Evolutionary conservation across 2,113 vertebrate genomes (phyloP), one percentile per base, ranked within the genome.

Genomic region (Gymnobelideus leadbeateri): DNA sequence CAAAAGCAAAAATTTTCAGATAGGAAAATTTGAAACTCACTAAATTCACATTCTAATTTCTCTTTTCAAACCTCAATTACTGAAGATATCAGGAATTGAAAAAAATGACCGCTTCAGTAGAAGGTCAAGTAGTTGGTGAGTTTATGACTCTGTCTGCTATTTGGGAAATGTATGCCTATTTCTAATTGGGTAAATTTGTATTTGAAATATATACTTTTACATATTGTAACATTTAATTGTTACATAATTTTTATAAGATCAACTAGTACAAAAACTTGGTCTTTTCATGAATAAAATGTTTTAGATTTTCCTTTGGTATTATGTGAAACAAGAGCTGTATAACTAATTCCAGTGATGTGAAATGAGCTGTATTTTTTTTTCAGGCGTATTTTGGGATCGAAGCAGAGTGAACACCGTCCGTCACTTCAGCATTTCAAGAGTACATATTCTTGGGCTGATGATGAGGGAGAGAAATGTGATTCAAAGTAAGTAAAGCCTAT

Each of bases 381-480:
- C 51, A 98, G 98, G 98, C 97, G 97, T 43, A 68, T 96, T 89
- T 91, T 99, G 61, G 99, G 99, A 37, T 92, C 97, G 91, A 99
- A 99, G 98, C 98, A 97, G 93, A 99, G 97, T 1, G 97, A 98
- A 57, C 98, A 98, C 55, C 99, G 99, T 21, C 99, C 99, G 37
- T 99, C 99, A 0, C 98, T 99, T 77, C 99, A 99, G 61, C 99
- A 99, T 12, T 99, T 99, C 98, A 98, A 99, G 96, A 99, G 99
- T 98, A 99, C 99, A 0, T 99, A 99, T 43, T 98, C 99, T 97
- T 99, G 99, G 99, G 98, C 99, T 9, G 99, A 99, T 52, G 98
- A 98, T 0, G 99, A 99, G 68, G 99, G 99, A 24, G 98, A 99
- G 49, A 97, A 98, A 46, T 57, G 97, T 93, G 98, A 99, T 95